Conservation (phyloP, 1,140 invertebrate genomes). For the Probaryconus sp. region DNA sequence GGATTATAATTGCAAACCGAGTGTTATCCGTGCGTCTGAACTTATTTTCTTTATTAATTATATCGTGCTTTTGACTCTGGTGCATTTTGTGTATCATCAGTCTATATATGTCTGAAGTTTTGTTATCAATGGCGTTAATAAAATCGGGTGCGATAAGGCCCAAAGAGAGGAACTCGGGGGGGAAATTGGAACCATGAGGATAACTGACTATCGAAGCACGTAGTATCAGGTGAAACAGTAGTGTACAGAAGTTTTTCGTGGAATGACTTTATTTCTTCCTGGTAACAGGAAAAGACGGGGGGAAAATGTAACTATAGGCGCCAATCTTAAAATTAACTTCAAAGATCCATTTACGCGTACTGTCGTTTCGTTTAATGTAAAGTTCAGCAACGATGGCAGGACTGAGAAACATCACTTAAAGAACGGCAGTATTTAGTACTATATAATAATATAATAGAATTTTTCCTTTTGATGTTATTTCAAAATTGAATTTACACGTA, state of each 20-base stretch:
- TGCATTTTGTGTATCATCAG: slow-evolving; percentile 52
- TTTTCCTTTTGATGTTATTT: no score
- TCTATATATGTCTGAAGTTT: slow-evolving; percentile 46
- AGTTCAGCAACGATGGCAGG: slow-evolving; percentile 27
- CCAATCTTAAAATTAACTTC: slow-evolving; percentile 27
- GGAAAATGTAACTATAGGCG: slow-evolving; percentile 47
- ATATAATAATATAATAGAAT: no score
- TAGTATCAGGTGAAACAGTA: slow-evolving; percentile 31
- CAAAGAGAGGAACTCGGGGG: slow-evolving; percentile 38
- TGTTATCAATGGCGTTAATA: slow-evolving; percentile 33
- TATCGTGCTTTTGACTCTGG: slow-evolving; percentile 56
- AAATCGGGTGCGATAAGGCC: slow-evolving; percentile 29
- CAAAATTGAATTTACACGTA: no score
- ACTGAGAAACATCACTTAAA: slow-evolving; percentile 17
- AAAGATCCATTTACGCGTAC: slow-evolving; percentile 26
- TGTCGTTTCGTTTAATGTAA: slow-evolving; percentile 22
- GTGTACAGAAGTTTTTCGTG: slow-evolving; percentile 32
- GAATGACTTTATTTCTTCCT: slow-evolving; percentile 41
- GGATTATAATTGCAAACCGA: slow-evolving; percentile 70
- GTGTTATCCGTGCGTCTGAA: slow-evolving; percentile 62
- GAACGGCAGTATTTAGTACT: slow-evolving; percentile 30
- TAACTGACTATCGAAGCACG: slow-evolving; percentile 45
- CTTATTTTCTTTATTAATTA: slow-evolving; percentile 33
- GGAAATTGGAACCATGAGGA: slow-evolving; percentile 16
- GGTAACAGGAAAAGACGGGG: slow-evolving; percentile 28